Evolutionary conservation across 2,797 vertebrate species (phyloP), one percentile per base, ranked within the genome.

Genomic region (Lepilemur septentrionalis): DNA sequence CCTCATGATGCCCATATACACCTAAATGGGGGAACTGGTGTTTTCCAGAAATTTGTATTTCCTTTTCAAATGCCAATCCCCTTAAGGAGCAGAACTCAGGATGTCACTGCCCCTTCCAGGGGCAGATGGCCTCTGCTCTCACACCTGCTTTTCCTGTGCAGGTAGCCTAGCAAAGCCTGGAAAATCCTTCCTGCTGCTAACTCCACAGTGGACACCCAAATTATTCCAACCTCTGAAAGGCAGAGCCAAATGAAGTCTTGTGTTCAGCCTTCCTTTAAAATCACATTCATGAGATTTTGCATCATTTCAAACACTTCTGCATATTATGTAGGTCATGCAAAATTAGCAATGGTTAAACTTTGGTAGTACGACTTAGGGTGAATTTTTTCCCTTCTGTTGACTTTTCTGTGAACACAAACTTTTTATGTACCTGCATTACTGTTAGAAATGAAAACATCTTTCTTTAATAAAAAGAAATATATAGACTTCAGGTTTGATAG

Each of bases 401-500:
- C 82, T 75, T 93, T 65, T 83, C 92, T 20, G 4, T 15, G 35
- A 65, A 59, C 9, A 28, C 18, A 48, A 5, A 4, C 52, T 65
- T 83, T 50, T 70, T 57, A 82, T 11, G n/a, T 7, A 30, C 4
- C 28, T 11, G 0, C 2, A 30, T 57, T 30, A 52, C 32, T 9
- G 11, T 76, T 72, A 41, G 50, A 43, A 82, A 89, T 59, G 59
- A 90, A 35, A 91, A 38, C 46, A 22, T 32, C 25, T 43, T 65
- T 88, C n/a, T 73, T 91, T 82, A 50, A 59, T 67, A 69, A 55
- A 87, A 89, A 82, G 35, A 78, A 87, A 63, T 22, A 32, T 9
- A 46, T 0, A 25, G 20, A 41, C 23, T 57, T 73, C 35, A 65
- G 57, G 13, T 61, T 82, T 25, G 52, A 78, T 50, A 13, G 3